A percentile compares a stretch with the other conserved stretches of the same genome.
phyloP scores from a whole-genome alignment of 2,113 vertebrate genomes.

The Indri indri region DNA sequence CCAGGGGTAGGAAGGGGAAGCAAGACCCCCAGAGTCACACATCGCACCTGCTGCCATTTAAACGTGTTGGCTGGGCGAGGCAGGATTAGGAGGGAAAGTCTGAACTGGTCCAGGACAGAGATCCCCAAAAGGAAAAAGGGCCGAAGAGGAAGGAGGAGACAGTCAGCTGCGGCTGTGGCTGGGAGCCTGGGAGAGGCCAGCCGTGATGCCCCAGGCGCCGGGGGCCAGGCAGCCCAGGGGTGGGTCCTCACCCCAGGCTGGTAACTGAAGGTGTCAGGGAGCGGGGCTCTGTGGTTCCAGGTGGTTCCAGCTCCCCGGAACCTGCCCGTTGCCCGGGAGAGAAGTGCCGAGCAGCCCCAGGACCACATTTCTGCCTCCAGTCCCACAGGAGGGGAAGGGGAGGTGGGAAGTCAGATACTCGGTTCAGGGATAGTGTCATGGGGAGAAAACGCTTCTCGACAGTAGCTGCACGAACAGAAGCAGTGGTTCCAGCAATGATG shows the following conservation, averaged over 20 bases:
- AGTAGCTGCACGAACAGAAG: conserved; percentile 19
- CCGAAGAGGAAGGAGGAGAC: no score
- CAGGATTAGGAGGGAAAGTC: background rate
- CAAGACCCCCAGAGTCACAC: background rate
- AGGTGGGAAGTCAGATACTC: background rate
- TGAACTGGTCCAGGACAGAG: background rate
- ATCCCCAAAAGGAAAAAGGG: background rate
- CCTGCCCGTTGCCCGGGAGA: background rate
- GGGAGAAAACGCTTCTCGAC: background rate
- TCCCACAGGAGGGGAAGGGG: background rate
- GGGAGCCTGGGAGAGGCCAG: background rate
- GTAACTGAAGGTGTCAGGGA: background rate
- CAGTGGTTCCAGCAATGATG: background rate
- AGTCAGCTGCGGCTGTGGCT: background rate
- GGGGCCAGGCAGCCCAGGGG: background rate
- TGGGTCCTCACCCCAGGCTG: background rate
- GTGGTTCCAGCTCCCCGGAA: background rate
- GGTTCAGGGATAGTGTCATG: background rate
- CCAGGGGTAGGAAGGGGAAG: background rate
- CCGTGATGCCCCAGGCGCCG: no score
- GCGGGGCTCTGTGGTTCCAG: background rate
- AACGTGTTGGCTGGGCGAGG: background rate
- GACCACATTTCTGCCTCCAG: background rate
- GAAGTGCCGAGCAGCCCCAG: background rate
- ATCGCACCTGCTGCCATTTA: background rate